phyloP scores from a whole-genome alignment of 2,113 vertebrate species.

The Leptodactylus fuscus region DNA sequence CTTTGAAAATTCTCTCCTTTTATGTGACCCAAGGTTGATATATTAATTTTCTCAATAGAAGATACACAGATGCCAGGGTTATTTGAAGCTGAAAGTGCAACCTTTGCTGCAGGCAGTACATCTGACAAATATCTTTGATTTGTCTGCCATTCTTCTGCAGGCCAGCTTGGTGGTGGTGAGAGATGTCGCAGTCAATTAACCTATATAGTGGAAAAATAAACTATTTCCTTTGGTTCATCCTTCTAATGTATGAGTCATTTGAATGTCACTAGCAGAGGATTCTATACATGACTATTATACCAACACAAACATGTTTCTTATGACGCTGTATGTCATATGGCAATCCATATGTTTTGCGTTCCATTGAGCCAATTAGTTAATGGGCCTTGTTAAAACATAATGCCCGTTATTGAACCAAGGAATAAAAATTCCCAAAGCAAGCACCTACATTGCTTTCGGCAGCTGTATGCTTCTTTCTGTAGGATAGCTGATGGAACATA shows the following conservation, averaged over 20 bases:
- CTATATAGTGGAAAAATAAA: conserved; percentile 53
- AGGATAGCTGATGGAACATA: neutral
- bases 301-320: neutral
- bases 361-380: conserved; percentile 30
- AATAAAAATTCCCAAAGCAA: conserved; percentile 14
- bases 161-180: conserved; percentile 55
- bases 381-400: conserved; percentile 39
- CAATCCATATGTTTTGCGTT: conserved; percentile 31
- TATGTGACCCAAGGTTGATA: conserved; percentile 51
- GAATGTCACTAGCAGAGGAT: conserved; percentile 9
- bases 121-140: conserved; percentile 67
- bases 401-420: conserved; percentile 25
- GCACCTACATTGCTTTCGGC: neutral
- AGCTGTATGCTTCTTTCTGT: neutral
- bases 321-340: neutral
- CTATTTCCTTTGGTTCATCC: neutral
- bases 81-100: conserved; percentile 65
- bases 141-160: conserved; percentile 57
- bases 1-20: conserved; percentile 53
- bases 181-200: conserved; percentile 60
- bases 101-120: conserved; percentile 64
- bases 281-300: neutral
- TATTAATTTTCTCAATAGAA: conserved; percentile 60
- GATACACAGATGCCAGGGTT: conserved; percentile 62
- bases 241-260: neutral